A percentile compares a stretch with the other conserved stretches of the same genome.
phyloP scores from a whole-genome alignment of 2,113 vertebrate genomes.

The Phylloscopus whistleri region DNA sequence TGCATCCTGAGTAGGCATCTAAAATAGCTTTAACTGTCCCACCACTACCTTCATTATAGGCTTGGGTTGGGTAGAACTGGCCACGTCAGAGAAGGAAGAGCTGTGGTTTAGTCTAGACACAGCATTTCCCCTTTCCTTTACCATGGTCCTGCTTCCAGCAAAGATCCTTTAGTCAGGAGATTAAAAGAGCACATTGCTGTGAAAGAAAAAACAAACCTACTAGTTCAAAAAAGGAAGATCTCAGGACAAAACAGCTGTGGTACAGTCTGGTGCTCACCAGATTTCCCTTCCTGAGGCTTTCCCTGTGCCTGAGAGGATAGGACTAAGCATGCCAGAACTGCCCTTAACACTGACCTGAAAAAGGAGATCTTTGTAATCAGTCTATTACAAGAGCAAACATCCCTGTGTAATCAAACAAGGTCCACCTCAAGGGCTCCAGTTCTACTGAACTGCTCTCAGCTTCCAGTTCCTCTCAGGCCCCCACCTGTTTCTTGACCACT shows the following conservation, averaged over 20 bases:
- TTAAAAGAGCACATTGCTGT: background rate
- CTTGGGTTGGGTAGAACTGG: background rate
- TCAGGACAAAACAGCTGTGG: background rate
- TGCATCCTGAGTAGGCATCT: background rate
- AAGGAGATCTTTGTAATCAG: background rate
- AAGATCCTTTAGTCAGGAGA: background rate
- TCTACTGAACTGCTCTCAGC: background rate
- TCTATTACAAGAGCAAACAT: background rate
- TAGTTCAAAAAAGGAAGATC: background rate
- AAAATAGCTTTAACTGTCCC: background rate
- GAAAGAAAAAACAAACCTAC: background rate
- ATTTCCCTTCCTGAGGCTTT: background rate
- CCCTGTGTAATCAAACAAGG: background rate
- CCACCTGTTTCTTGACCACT: background rate
- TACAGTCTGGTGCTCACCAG: background rate
- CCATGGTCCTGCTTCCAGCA: background rate
- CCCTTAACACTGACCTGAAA: background rate
- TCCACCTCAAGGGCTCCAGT: background rate
- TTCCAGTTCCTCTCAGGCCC: background rate
- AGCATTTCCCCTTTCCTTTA: slow-evolving; percentile 11
- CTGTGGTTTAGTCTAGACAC: slow-evolving; percentile 51
- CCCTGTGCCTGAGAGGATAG: background rate
- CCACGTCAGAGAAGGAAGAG: background rate
- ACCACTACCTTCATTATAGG: background rate
- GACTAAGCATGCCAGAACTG: background rate